phyloP scores from a whole-genome alignment of 2,113 vertebrate genomes.

The Syngnathus floridae region DNA sequence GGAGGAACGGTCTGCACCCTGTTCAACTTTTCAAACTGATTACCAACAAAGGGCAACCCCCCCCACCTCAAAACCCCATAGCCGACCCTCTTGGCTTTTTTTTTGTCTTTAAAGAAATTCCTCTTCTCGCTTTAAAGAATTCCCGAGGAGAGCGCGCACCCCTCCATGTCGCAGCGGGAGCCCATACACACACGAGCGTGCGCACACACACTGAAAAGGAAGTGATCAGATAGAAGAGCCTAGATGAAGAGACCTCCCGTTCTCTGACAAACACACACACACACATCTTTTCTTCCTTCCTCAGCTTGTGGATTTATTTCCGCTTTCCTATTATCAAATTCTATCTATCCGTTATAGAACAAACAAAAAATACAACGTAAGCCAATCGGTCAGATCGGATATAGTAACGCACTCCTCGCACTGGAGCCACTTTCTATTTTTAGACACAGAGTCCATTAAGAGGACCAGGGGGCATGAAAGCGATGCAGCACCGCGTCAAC shows the following conservation, averaged over 20 bases:
- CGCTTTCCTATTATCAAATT: neutral
- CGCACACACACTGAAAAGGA: conserved; percentile 16
- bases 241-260: conserved; percentile 66
- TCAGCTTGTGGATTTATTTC: neutral
- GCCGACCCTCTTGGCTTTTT: too few species aligned
- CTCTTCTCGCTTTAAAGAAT: too few species aligned
- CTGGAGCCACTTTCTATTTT: conserved; percentile 2
- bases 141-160: too few species aligned
- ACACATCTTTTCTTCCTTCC: conserved; percentile 6
- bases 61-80: too few species aligned
- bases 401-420: neutral
- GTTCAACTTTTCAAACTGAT: too few species aligned
- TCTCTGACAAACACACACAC: conserved; percentile 19
- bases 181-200: conserved; percentile 16
- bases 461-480: conserved; percentile 17
- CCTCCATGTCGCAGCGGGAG: too few species aligned
- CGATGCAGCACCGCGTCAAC: neutral
- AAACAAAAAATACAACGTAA: neutral
- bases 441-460: neutral
- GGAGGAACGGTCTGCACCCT: too few species aligned
- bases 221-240: conserved; percentile 67
- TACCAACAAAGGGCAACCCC: too few species aligned
- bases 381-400: neutral
- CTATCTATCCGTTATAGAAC: neutral
- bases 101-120: too few species aligned